Base-by-base conservation (phyloP, 1,140 invertebrate species). In the Trachymyrmex cornetzi region DNA sequence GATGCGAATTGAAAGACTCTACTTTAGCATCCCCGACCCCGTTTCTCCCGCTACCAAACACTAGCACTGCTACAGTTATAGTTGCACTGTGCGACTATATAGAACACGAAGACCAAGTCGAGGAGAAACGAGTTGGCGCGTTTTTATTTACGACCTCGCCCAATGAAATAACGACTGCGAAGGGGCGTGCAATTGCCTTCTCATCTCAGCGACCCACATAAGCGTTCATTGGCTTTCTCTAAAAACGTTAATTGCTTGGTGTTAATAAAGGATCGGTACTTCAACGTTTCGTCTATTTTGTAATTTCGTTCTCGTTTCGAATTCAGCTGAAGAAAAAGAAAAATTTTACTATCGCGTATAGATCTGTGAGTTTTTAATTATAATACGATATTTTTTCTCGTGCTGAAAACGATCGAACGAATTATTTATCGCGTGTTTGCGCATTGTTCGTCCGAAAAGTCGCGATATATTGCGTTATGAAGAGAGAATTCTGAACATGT, bases 221-320 rank as follows among this genome's bases (percentile, higher is more conserved):
- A 67, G 69, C 53, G 63, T 64, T 50, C 66, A 59, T 75, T 59
- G 53, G 50, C 66, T 86, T 80, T 55, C 85, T 74, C 75, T 82
- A 79, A 85, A 90, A 90, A 88, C 84, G 86, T 90, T 92, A 92
- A 92, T 92, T 91, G 84, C 88, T 75, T 57, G 30, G 59, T 87
- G 80, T 87, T 87, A 87, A 91, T 90, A 90, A 84, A 89, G 67
- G 16, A 12, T 38, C 53, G 24, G 24, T 34, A 44, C 24, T 57
- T 27, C 64, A 38, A 66, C 61, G 61, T 87, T 69, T 27, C 86
- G 44, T 61, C 64, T 72, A 48, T 30, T 55, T 34, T 63, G 87
- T 77, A 53, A 81, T 82, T 84, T 63, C 71, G 80, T 71, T 80
- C 80, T 82, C 77, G 53, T 74, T 71, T 22, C n/a, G 16, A 55